phyloP scores from a whole-genome alignment of 2,888 invertebrate species.

The Phyto melanocephala region DNA sequence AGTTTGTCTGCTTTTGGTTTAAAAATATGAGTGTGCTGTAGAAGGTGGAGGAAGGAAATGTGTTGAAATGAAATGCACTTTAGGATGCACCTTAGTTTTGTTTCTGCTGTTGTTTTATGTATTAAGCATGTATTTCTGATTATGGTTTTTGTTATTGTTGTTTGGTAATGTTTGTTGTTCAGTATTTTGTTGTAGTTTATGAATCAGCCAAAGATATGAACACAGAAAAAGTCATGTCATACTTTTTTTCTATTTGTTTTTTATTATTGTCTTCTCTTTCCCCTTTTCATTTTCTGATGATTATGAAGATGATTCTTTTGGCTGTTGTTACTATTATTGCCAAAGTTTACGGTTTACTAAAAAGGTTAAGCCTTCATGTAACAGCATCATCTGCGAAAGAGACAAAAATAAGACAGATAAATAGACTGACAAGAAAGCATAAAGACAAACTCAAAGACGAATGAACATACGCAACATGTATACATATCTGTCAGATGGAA shows the following conservation, averaged over 20 bases:
- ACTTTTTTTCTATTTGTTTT: slow-evolving; percentile 24
- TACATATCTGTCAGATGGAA: background rate
- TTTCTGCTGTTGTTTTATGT: slow-evolving; percentile 33
- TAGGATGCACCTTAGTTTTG: slow-evolving; percentile 55
- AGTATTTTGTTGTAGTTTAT: slow-evolving; percentile 64
- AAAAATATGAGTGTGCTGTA: slow-evolving; percentile 8
- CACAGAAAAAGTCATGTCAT: slow-evolving; percentile 64
- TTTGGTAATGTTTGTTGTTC: slow-evolving; percentile 53
- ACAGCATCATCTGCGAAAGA: slow-evolving; percentile 28
- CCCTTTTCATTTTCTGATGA: slow-evolving; percentile 26
- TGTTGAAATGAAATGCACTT: slow-evolving; percentile 52
- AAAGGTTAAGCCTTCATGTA: slow-evolving; percentile 53
- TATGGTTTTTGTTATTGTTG: slow-evolving; percentile 43
- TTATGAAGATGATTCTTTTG: slow-evolving; percentile 47
- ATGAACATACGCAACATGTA: background rate
- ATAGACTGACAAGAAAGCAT: background rate
- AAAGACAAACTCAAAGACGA: background rate
- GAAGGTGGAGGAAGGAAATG: background rate
- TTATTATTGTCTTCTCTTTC: background rate
- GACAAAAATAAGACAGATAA: slow-evolving; percentile 22
- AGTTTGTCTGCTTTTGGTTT: slow-evolving; percentile 11
- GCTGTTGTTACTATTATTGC: slow-evolving; percentile 39
- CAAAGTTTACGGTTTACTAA: slow-evolving; percentile 49
- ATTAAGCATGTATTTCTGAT: slow-evolving; percentile 53
- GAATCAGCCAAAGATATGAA: slow-evolving; percentile 65